Conservation (phyloP, 2,797 vertebrate genomes). For the Acanthurus lineatus region DNA sequence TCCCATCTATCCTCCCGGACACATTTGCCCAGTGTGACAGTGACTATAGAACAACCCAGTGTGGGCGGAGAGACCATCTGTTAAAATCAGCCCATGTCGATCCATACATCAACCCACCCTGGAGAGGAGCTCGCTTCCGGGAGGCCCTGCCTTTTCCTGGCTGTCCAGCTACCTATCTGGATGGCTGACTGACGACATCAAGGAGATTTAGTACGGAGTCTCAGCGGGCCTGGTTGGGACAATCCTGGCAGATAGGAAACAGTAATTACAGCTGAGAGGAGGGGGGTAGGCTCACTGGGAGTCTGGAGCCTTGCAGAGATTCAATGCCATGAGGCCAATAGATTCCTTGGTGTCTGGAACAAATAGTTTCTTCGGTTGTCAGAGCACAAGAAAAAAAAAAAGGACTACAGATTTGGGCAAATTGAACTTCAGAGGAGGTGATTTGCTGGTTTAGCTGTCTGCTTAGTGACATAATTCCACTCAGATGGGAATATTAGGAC, state of each 20-base stretch:
- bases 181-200: conserved; percentile 65
- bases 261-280: conserved; percentile 74
- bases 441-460: conserved; percentile 61
- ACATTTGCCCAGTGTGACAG: conserved; percentile 69
- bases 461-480: conserved; percentile 56
- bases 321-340: conserved; percentile 70
- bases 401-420: conserved; percentile 42
- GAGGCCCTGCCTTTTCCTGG: conserved; percentile 52
- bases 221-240: conserved; percentile 60
- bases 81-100: conserved; percentile 62
- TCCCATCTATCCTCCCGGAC: conserved; percentile 76
- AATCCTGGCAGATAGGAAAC: conserved; percentile 71
- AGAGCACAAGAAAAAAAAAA: conserved; percentile 24
- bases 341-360: conserved; percentile 63
- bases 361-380: conserved; percentile 68
- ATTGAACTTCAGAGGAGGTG: conserved; percentile 56
- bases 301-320: conserved; percentile 69
- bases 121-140: conserved; percentile 53
- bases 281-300: conserved; percentile 44
- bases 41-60: conserved; percentile 52
- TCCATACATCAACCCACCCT: conserved; percentile 69
- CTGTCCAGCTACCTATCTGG: conserved; percentile 62
- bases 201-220: conserved; percentile 70
- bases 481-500: conserved; percentile 56
- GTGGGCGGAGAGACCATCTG: conserved; percentile 64